These are phyloP conservation scores for Ectropis grisescens DNA, from an alignment of 1,140 invertebrate genomes.

Conservation along the genomic window DNA sequence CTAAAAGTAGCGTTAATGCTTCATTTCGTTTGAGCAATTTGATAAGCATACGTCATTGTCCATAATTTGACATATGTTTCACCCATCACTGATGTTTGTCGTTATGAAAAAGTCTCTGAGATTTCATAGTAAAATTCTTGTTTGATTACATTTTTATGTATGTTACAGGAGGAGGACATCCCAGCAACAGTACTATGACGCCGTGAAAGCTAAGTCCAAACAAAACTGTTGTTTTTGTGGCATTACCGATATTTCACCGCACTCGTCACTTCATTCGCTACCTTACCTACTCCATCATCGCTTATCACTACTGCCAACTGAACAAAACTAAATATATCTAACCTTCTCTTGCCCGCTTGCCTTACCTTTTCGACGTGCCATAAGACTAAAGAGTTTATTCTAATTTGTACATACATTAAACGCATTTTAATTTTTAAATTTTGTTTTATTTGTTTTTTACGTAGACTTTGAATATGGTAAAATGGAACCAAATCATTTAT, in stretches of 20 bases:
- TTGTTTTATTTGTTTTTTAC: constrained; percentile 19
- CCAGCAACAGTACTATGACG: constrained; percentile 56
- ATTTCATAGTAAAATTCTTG: no score
- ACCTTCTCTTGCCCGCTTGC: constrained; percentile 16
- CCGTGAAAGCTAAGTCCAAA: constrained; percentile 58
- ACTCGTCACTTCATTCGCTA: constrained; percentile 53
- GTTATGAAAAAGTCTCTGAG: no score
- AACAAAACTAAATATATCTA: constrained; percentile 10
- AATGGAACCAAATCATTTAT: constrained; percentile 41
- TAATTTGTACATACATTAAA: constrained; percentile 37
- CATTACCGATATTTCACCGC: constrained; percentile 44
- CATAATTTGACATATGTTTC: no score
- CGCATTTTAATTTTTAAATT: constrained; percentile 25
- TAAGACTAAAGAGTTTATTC: constrained; percentile 31
- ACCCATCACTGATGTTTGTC: no score
- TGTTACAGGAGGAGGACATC: constrained; percentile 66
- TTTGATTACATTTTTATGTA: no score
- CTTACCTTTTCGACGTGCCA: constrained; percentile 14
- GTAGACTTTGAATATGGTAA: constrained; percentile 37
- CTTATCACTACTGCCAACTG: constrained; percentile 39
- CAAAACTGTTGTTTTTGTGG: constrained; percentile 57
- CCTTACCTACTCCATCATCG: constrained; percentile 54
- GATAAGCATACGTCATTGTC: no score
- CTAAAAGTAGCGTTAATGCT: no score
- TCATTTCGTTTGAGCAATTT: no score